Conservation (phyloP, 1,140 invertebrate species). For the Drosophila pseudoobscura region DNA sequence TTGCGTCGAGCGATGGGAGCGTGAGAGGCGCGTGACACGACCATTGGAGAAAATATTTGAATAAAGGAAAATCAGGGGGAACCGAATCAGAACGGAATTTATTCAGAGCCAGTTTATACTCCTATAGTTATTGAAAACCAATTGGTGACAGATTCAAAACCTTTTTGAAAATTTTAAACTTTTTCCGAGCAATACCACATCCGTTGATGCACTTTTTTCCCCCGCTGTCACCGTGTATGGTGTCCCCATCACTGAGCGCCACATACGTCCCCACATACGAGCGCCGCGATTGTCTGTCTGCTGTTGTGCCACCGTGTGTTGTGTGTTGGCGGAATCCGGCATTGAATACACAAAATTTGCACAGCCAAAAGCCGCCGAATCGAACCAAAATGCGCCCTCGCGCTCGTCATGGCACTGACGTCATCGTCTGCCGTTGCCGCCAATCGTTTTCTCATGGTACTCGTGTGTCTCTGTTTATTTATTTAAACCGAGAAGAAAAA, state of each 20-base stretch:
- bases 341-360: slow-evolving; percentile 73
- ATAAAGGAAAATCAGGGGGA: too few relatives aligned
- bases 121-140: too few relatives aligned
- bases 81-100: too few relatives aligned
- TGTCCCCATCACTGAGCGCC: slow-evolving; percentile 16
- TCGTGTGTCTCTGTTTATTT: slow-evolving; percentile 48
- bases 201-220: slow-evolving; percentile 4
- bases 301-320: slow-evolving; percentile 14
- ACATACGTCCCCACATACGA: slow-evolving; percentile 23
- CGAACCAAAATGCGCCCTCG: slow-evolving; percentile 47
- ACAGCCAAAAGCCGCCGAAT: slow-evolving; percentile 8
- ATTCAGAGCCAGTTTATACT: too few relatives aligned
- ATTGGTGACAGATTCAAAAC: too few relatives aligned
- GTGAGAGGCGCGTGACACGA: background rate
- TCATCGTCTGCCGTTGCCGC: slow-evolving; percentile 44
- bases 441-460: slow-evolving; percentile 16
- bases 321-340: slow-evolving; percentile 49
- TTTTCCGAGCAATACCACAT: too few relatives aligned
- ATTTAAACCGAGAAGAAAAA: slow-evolving; percentile 22
- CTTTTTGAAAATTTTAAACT: background rate
- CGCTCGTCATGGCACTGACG: slow-evolving; percentile 28
- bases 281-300: slow-evolving; percentile 3
- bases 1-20: slow-evolving; percentile 21
- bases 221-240: too few relatives aligned
- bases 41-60: too few relatives aligned